Conservation (phyloP, 37 sponge, comb jelly and placozoan genomes). For the Sycon ciliatum region DNA sequence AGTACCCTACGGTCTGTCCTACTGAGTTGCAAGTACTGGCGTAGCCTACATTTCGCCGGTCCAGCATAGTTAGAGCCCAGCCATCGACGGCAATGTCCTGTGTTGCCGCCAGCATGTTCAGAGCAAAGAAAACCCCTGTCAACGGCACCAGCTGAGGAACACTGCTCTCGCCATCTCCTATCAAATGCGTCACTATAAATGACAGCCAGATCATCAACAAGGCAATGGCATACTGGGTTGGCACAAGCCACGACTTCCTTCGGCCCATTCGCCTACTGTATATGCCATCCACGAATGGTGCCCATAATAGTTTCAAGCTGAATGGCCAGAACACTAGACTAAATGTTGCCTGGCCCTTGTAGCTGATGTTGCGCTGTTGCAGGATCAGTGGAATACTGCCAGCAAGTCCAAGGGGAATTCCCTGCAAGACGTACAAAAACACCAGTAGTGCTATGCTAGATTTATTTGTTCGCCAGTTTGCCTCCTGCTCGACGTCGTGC, state of each 20-base stretch:
- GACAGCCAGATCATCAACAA: constrained; percentile 65
- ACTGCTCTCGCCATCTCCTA: constrained; percentile 37
- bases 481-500: no score
- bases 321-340: constrained; percentile 82
- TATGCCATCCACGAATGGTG: constrained; percentile 80
- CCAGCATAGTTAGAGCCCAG: constrained; percentile 94
- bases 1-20: constrained; percentile 90
- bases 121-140: constrained; percentile 65
- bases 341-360: constrained; percentile 78
- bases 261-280: constrained; percentile 70
- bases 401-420: constrained; percentile 81
- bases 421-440: constrained; percentile 75
- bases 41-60: constrained; percentile 69
- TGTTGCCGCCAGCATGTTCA: constrained; percentile 79
- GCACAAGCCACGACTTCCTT: constrained; percentile 90
- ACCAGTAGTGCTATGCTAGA: constrained; percentile 59
- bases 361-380: constrained; percentile 67
- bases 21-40: constrained; percentile 91
- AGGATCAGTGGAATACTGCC: constrained; percentile 81
- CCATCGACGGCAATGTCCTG: constrained; percentile 98
- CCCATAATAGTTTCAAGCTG: constrained; percentile 91
- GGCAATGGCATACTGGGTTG: constrained; percentile 76
- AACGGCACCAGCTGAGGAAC: constrained; percentile 39
- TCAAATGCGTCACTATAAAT: constrained; percentile 24
- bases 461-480: no score